Conservation (phyloP, 2,113 vertebrate species). For the Puma concolor region DNA sequence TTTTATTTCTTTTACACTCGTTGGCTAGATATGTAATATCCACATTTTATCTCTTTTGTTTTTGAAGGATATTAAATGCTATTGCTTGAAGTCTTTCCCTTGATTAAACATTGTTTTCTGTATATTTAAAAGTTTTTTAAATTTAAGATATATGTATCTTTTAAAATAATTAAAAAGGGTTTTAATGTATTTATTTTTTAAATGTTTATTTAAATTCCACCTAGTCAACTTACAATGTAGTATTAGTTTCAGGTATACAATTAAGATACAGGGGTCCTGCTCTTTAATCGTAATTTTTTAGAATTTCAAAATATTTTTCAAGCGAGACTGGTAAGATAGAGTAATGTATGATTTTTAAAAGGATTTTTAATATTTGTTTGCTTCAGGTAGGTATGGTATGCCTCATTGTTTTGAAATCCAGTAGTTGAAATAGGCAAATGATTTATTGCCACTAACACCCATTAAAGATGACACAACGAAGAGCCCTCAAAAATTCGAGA, state of each 20-base stretch:
- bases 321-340: neutral
- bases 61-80: neutral
- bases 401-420: neutral
- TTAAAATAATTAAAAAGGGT: neutral
- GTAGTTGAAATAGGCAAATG: constrained; percentile 29
- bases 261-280: neutral
- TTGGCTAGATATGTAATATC: neutral
- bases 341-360: neutral
- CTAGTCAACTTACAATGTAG: neutral
- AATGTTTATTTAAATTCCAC: neutral
- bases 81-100: neutral
- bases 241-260: neutral
- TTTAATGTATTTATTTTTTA: too few relatives aligned
- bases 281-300: neutral
- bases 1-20: neutral
- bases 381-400: neutral
- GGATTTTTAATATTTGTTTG: constrained; percentile 21
- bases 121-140: neutral
- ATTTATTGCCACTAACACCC: constrained; percentile 21
- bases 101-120: neutral
- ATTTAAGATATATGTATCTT: neutral
- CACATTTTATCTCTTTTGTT: constrained; percentile 26
- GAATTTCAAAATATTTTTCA: constrained; percentile 14
- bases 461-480: constrained; percentile 65
- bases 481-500: constrained; percentile 39